phyloP scores from a whole-genome alignment of 2,888 invertebrate species.

The Marasmarcha lunaedactyla region DNA sequence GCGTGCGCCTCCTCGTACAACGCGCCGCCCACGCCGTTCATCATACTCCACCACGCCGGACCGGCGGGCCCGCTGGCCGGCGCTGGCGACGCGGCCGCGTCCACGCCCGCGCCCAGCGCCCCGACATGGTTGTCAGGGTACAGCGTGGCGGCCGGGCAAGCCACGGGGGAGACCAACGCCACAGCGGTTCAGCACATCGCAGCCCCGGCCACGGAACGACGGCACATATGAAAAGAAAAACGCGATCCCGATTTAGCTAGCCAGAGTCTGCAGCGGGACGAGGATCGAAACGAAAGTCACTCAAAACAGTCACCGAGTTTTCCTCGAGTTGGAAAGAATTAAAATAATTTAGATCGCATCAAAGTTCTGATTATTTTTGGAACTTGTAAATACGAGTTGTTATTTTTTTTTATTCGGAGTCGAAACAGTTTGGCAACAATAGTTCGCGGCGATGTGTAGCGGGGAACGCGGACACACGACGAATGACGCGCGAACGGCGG shows the following conservation, averaged over 20 bases:
- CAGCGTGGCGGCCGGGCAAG: constrained; percentile 85
- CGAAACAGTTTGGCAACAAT: constrained; percentile 14
- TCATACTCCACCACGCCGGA: constrained; percentile 88
- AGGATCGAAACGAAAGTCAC: constrained; percentile 31
- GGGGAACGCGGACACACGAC: constrained; percentile 51
- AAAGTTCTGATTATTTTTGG: constrained; percentile 5
- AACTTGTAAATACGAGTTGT: constrained; percentile 15
- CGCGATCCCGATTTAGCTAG: constrained; percentile 66
- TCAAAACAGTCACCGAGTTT: constrained; percentile 44
- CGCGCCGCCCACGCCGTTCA: constrained; percentile 83
- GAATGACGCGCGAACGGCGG: constrained; percentile 50
- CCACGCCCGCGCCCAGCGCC: constrained; percentile 76
- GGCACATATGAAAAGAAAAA: constrained; percentile 61
- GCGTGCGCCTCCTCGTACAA: constrained; percentile 80
- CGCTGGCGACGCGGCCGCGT: constrained; percentile 80
- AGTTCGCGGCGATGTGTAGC: constrained; percentile 11
- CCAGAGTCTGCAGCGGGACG: constrained; percentile 37
- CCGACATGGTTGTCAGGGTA: constrained; percentile 82
- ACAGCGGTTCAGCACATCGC: constrained; percentile 64
- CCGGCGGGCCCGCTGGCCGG: constrained; percentile 86
- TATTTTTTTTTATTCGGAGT: constrained; percentile 20
- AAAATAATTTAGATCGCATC: too few relatives aligned
- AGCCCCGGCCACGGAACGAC: constrained; percentile 64
- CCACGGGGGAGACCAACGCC: constrained; percentile 73
- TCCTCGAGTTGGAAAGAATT: too few relatives aligned